A percentile compares a stretch with the other conserved stretches of the same genome.
These are phyloP conservation scores for Mallotus villosus DNA, from an alignment of 2,797 vertebrate genomes.

Conservation along the genomic window DNA sequence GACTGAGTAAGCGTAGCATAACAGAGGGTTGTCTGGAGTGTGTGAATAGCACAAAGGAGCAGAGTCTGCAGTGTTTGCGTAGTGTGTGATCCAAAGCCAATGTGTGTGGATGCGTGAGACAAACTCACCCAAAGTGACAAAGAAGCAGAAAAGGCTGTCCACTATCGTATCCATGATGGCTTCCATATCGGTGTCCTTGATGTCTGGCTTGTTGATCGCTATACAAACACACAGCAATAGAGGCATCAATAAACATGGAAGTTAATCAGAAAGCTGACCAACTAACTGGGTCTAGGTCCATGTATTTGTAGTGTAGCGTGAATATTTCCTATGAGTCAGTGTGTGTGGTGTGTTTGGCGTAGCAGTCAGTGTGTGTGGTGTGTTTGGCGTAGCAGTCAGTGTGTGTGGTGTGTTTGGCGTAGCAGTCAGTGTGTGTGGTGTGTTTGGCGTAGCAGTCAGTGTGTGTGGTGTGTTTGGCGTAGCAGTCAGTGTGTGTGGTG, in stretches of 20 bases:
- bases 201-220: constrained; percentile 94
- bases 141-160: constrained; percentile 98
- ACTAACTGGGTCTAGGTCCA: background rate
- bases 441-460: background rate
- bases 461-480: background rate
- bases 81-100: background rate
- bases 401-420: no score
- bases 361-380: no score
- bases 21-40: no score
- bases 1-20: no score
- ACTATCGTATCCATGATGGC: constrained; percentile 97
- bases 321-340: background rate
- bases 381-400: no score
- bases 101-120: no score
- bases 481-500: no score
- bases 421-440: no score
- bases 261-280: background rate
- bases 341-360: background rate
- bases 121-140: constrained; percentile 93
- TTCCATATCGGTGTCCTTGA: constrained; percentile 97
- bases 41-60: background rate
- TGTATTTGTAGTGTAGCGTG: background rate
- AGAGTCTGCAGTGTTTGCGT: background rate
- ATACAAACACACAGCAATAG: constrained; percentile 10
- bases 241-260: constrained; percentile 11